Evolutionary conservation across 1,140 invertebrate species (phyloP).

Genomic region (Leguminivora glycinivorella): DNA sequence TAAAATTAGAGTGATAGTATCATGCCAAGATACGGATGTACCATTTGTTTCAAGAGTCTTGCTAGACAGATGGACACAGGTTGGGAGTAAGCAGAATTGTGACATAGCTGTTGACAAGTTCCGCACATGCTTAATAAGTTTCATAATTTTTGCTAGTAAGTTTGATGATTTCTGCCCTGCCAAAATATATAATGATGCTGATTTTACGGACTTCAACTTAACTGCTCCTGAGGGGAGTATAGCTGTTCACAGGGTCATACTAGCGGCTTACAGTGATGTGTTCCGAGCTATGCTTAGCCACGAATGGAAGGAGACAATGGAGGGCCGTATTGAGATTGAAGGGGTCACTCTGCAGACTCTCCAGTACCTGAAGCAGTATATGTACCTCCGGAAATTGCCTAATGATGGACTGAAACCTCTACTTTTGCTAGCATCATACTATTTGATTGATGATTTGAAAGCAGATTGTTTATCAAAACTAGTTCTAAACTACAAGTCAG

Average conservation of each 20-base stretch:
- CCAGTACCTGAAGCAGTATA: constrained; percentile 1
- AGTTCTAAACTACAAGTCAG: not conserved
- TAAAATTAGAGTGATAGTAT: too few species aligned
- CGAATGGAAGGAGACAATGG: not conserved
- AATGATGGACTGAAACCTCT: constrained; percentile 3
- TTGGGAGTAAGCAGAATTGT: too few species aligned
- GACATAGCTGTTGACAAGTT: too few species aligned
- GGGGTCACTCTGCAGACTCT: not conserved
- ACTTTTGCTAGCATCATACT: not conserved
- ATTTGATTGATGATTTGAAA: constrained; percentile 9
- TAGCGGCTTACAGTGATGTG: not conserved
- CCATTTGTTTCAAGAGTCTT: too few species aligned
- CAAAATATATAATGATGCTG: not conserved
- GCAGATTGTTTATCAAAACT: constrained; percentile 1
- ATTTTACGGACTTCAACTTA: not conserved
- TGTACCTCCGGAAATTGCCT: constrained; percentile 2
- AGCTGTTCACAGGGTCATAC: not conserved
- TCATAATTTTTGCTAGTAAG: not conserved
- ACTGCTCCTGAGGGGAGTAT: not conserved
- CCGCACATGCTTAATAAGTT: too few species aligned
- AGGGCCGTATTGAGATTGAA: not conserved
- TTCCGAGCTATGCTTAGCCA: not conserved
- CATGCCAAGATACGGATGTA: too few species aligned
- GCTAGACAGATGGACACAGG: too few species aligned
- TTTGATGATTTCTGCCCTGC: not conserved